Percentiles rank a stretch among this genome's conserved stretches.
Evolutionary conservation across 64 coral and sea anemone genomes (phyloP).

Genomic region (Pocillopora verrucosa): DNA sequence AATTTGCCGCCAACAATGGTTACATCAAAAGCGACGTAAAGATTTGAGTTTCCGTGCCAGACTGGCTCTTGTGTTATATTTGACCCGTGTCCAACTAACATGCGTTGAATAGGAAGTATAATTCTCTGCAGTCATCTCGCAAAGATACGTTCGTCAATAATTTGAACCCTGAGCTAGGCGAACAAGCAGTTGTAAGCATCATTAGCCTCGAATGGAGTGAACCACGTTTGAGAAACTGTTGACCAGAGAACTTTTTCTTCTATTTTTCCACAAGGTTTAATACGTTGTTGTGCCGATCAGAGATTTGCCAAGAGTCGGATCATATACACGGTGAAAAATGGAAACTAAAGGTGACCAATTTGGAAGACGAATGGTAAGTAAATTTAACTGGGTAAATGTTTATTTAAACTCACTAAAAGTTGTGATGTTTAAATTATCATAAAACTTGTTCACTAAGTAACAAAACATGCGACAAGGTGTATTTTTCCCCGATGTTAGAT

Average conservation of each 20-base stretch:
- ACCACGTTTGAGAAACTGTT: neutral
- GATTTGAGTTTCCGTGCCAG: neutral
- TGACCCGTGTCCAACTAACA: neutral
- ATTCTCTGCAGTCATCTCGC: neutral
- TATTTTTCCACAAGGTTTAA: neutral
- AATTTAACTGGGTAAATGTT: neutral
- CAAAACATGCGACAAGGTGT: no score
- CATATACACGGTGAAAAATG: neutral
- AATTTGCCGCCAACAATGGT: neutral
- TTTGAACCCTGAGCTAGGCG: neutral
- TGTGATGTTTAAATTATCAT: neutral
- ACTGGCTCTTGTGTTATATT: neutral
- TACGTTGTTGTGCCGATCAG: neutral
- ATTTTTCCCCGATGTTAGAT: neutral
- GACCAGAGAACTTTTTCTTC: neutral
- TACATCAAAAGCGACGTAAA: neutral
- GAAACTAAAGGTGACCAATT: neutral
- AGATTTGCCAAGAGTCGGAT: neutral
- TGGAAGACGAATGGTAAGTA: constrained; percentile 22
- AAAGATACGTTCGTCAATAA: neutral
- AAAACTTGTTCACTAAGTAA: no score
- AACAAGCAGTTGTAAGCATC: neutral
- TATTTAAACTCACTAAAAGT: neutral
- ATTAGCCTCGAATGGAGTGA: neutral
- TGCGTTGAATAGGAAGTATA: neutral